Evolutionary conservation across 2,888 invertebrate genomes (phyloP), one percentile per base, ranked within the genome.

Genomic region (Oeneis ivallda): DNA sequence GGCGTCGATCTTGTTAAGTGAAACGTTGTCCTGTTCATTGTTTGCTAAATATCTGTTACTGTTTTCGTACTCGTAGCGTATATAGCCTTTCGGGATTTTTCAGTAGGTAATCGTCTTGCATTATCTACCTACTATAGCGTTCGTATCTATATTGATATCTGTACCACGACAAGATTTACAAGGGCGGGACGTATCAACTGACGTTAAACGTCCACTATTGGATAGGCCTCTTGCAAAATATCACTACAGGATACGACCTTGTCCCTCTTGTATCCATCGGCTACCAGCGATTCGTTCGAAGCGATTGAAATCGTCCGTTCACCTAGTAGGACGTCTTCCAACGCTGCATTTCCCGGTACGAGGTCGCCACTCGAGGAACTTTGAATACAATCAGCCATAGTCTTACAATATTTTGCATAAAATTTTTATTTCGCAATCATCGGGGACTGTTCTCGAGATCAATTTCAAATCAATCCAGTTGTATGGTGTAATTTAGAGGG

Each of bases 401-500:
- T 9, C 15, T 53, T 34, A 53, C 32, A 32, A 53, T n/a, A n/a
- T 53, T 53, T 52, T 8, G 13, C 13, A 13, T 39, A 49, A 17
- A 15, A 45, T 47, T 58, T 62, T 79, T 79, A 79, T 77, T 79
- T 78, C 76, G 75, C 13, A 52, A 50, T 52, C 45, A 26, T 26
- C 49, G 47, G 53, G 60, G 47, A 65, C 57, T 45, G 41, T 67
- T 49, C 50, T 78, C 75, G 74, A 86, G 86, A 89, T 89, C 89
- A 86, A 87, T 89, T 85, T 86, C 76, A 78, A 89, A 89, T 90
- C 88, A 88, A 90, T 90, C 84, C 82, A 79, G 77, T 74, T 82
- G 86, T 85, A 85, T 82, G 79, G 80, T 87, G 84, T 87, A 88
- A 90, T 90, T 90, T 90, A 87, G 83, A 80, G 79, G 83, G 88